Conservation (phyloP, 35 echinoderm and acorn worm species). For the Amphiura filiformis region DNA sequence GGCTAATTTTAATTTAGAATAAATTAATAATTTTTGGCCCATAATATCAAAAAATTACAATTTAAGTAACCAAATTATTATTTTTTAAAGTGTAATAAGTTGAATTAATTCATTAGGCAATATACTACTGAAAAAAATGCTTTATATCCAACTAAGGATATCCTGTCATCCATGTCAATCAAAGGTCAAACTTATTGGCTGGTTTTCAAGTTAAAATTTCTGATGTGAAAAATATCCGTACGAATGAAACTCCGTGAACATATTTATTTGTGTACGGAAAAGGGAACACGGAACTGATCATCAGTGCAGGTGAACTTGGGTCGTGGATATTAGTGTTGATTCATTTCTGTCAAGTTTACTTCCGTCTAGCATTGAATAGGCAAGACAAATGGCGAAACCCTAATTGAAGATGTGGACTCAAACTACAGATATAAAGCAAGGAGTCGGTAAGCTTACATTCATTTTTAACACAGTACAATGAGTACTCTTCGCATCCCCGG, state of each 20-base stretch:
- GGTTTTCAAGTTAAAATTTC: background rate
- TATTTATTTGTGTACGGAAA: background rate
- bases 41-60: background rate
- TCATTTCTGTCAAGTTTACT: conserved; percentile 6
- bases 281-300: too few relatives aligned
- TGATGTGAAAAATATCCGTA: too few relatives aligned
- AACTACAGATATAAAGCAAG: background rate
- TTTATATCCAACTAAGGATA: background rate
- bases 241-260: background rate
- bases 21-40: background rate
- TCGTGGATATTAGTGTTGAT: background rate
- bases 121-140: background rate
- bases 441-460: background rate
- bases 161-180: background rate
- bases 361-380: background rate
- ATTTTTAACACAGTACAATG: background rate
- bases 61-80: background rate
- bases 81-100: background rate
- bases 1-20: background rate
- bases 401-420: background rate
- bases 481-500: too few relatives aligned
- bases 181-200: background rate
- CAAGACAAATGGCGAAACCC: conserved; percentile 3
- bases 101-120: background rate
- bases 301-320: background rate